Percentiles rank a stretch among this genome's conserved stretches.
Evolutionary conservation across 2,797 vertebrate species (phyloP).

Genomic region (Pangasius larnaudii): DNA sequence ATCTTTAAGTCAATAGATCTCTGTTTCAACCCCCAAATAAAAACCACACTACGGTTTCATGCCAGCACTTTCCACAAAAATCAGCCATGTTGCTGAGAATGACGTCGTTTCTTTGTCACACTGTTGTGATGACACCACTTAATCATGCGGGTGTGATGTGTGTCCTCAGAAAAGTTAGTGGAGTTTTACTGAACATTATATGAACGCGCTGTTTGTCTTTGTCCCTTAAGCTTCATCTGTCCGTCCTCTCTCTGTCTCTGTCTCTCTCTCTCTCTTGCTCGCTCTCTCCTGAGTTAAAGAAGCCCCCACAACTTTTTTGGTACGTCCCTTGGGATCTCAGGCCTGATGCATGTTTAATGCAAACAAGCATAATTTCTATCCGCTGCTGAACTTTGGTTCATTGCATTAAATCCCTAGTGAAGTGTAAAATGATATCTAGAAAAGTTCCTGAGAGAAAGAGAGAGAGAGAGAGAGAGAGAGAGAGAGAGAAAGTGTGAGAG

Average conservation of each 20-base stretch:
- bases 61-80: not conserved
- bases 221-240: not conserved
- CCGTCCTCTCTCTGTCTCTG: not conserved
- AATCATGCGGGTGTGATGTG: not conserved
- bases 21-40: not conserved
- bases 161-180: not conserved
- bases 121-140: not conserved
- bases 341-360: slow-evolving; percentile 14
- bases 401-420: slow-evolving; percentile 51
- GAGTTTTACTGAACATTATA: not conserved
- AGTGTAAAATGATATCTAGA: slow-evolving; percentile 47
- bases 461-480: slow-evolving; percentile 29
- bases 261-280: not conserved
- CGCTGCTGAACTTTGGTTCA: slow-evolving; percentile 43
- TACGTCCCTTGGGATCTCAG: slow-evolving; percentile 5
- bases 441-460: slow-evolving; percentile 16
- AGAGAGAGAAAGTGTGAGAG: slow-evolving; percentile 35
- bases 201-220: not conserved
- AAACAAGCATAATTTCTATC: slow-evolving; percentile 25
- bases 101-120: not conserved
- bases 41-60: not conserved
- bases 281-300: not conserved
- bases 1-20: not conserved
- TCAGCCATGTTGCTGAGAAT: not conserved
- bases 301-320: slow-evolving; percentile 5